Base-by-base conservation (phyloP, 2,797 vertebrate species). In the Crenichthys baileyi region DNA sequence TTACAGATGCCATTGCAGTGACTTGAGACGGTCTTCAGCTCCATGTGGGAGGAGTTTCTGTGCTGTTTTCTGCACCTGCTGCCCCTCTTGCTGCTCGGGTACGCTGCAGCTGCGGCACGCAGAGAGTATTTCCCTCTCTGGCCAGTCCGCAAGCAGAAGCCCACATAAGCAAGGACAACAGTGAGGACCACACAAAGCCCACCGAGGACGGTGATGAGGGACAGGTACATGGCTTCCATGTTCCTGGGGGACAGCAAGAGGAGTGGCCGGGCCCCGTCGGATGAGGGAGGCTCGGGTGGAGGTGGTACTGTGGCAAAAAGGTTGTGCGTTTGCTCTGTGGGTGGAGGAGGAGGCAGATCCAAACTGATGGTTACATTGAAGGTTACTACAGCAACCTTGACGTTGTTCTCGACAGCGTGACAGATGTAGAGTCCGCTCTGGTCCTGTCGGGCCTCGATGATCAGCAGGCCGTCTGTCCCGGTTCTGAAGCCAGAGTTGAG, bases 11-110 rank as follows among this genome's bases (percentile, higher is more conserved):
- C 89, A n/a, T 97, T 96, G 82, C 96, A 97, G 87, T 97, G 96
- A 86, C 96, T 96, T 0, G 98, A 98, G 80, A 99, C 94, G 0
- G 98, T 99, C 93, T 98, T 98, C 74, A 99, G 95, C 92, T 98
- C 98, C 89, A 98, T 94, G 0, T 95, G 95, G 70, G 96, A 55
- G 18, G 93, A 95, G 91, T 87, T 95, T 65, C 91, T 77, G 58
- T 87, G 85, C 44, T 83, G 89, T 44, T 91, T 94, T 51, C 55
- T 85, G 83, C 73, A 85, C 87, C 56, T 89, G 86, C 22, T 83
- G 61, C 39, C 78, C 61, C 80, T 92, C 82, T 94, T 96, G n/a
- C 77, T 84, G 75, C 77, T 87, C 0, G 88, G 85, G 80, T 92
- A 89, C 15, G 50, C 93, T 0, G 88, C 84, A 4, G 93, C 87